Evolutionary conservation across 2,888 invertebrate genomes (phyloP).

Genomic region (Hemithea aestivaria): DNA sequence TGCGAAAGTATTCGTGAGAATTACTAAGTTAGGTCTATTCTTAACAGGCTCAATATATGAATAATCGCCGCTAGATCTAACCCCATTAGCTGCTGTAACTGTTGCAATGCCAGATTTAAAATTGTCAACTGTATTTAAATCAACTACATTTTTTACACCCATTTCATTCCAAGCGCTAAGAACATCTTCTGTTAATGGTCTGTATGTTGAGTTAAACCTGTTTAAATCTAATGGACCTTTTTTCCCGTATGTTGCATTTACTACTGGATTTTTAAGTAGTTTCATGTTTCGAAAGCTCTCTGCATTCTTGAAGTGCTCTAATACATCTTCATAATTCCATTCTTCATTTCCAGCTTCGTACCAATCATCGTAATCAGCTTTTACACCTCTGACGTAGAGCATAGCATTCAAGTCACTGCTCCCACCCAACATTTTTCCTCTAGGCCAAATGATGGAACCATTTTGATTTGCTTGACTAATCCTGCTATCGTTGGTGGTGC

Average conservation of each 20-base stretch:
- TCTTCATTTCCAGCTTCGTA: slow-evolving; percentile 69
- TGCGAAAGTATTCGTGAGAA: slow-evolving; percentile 68
- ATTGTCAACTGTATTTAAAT: slow-evolving; percentile 59
- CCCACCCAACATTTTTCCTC: slow-evolving; percentile 82
- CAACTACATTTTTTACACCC: slow-evolving; percentile 54
- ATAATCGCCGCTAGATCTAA: slow-evolving; percentile 36
- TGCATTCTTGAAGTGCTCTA: slow-evolving; percentile 68
- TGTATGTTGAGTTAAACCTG: slow-evolving; percentile 59
- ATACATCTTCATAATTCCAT: slow-evolving; percentile 75
- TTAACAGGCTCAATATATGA: slow-evolving; percentile 12
- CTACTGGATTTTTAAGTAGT: slow-evolving; percentile 29
- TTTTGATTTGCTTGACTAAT: slow-evolving; percentile 81
- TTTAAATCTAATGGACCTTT: slow-evolving; percentile 66
- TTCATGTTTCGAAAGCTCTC: slow-evolving; percentile 57
- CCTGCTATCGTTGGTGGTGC: slow-evolving; percentile 85
- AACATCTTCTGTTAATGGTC: slow-evolving; percentile 40
- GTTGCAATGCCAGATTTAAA: slow-evolving; percentile 73
- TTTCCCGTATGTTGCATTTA: slow-evolving; percentile 49
- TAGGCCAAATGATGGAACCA: slow-evolving; percentile 66
- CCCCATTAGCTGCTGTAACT: slow-evolving; percentile 52
- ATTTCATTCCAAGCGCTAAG: slow-evolving; percentile 60
- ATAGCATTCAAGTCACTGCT: slow-evolving; percentile 77
- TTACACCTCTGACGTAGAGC: slow-evolving; percentile 75
- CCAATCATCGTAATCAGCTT: slow-evolving; percentile 75
- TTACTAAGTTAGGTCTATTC: slow-evolving; percentile 34